A percentile compares a stretch with the other conserved stretches of the same genome.
Conservation (phyloP, 1,140 invertebrate genomes). For the Megalopta genalis region DNA sequence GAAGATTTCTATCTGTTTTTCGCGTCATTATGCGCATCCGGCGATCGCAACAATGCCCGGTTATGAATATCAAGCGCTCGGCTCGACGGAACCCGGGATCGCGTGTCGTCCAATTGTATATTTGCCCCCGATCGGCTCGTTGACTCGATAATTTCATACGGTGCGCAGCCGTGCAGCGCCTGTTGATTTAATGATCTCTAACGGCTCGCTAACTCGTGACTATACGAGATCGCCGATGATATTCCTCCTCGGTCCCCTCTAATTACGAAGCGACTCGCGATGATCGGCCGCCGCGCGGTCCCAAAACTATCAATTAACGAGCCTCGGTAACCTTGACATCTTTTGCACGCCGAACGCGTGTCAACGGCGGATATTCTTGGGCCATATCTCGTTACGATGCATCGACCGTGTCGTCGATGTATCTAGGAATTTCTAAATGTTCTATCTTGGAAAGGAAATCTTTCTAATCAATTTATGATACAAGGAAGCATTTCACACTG, state of each 20-base stretch:
- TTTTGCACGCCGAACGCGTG: no score
- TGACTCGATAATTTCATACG: slow-evolving; percentile 21
- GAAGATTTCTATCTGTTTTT: slow-evolving; percentile 15
- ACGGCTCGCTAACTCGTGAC: not conserved
- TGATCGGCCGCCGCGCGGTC: no score
- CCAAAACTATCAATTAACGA: no score
- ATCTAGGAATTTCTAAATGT: no score
- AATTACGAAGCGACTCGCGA: not conserved
- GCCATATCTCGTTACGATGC: no score
- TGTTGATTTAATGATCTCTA: slow-evolving; percentile 27
- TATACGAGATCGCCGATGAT: slow-evolving; percentile 5
- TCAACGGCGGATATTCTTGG: no score
- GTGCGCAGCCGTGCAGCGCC: no score
- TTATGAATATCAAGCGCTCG: slow-evolving; percentile 21
- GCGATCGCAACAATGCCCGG: slow-evolving; percentile 26
- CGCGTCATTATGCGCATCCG: slow-evolving; percentile 4
- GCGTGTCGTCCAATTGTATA: slow-evolving; percentile 24
- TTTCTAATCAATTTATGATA: no score
- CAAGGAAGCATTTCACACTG: no score
- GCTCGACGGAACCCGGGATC: not conserved
- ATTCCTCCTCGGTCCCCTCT: slow-evolving; percentile 9
- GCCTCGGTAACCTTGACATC: no score
- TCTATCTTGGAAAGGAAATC: no score
- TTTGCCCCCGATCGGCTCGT: not conserved
- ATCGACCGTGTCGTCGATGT: no score